Evolutionary conservation across 2,888 invertebrate genomes (phyloP).

Genomic region (Agapostemon virescens): DNA sequence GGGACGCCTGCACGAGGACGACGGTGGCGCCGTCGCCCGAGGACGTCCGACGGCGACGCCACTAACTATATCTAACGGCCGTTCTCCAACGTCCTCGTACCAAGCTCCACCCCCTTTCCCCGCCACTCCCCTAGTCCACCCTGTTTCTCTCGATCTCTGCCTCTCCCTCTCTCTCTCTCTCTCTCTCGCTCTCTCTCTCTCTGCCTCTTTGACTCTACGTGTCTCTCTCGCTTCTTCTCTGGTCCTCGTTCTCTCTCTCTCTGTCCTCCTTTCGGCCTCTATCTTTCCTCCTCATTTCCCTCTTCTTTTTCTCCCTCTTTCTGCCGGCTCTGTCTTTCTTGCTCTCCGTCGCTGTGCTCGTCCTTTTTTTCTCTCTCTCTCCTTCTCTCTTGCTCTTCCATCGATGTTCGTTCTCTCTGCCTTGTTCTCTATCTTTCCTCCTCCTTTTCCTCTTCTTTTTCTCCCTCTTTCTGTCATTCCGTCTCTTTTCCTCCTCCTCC

Average conservation of each 20-base stretch:
- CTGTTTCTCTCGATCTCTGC: conserved; percentile 12
- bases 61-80: conserved; percentile 57
- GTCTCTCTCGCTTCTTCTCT: too few species aligned
- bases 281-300: too few species aligned
- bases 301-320: too few species aligned
- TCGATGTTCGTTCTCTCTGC: too few species aligned
- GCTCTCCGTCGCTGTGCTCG: conserved; percentile 4
- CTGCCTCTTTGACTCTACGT: not conserved
- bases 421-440: not conserved
- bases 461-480: not conserved
- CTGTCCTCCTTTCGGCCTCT: too few species aligned
- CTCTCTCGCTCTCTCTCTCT: not conserved
- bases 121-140: not conserved
- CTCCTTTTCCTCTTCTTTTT: not conserved
- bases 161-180: not conserved
- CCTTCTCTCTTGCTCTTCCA: not conserved
- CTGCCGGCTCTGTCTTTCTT: too few species aligned
- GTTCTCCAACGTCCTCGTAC: conserved; percentile 68
- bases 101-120: conserved; percentile 49
- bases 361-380: not conserved
- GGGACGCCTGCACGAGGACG: conserved; percentile 68
- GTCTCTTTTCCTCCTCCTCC: not conserved
- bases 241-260: too few species aligned
- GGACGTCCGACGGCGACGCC: conserved; percentile 68
- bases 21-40: conserved; percentile 69